These are phyloP conservation scores for Chiloscyllium plagiosum DNA, from an alignment of 2,113 vertebrate species.

Conservation along the genomic window DNA sequence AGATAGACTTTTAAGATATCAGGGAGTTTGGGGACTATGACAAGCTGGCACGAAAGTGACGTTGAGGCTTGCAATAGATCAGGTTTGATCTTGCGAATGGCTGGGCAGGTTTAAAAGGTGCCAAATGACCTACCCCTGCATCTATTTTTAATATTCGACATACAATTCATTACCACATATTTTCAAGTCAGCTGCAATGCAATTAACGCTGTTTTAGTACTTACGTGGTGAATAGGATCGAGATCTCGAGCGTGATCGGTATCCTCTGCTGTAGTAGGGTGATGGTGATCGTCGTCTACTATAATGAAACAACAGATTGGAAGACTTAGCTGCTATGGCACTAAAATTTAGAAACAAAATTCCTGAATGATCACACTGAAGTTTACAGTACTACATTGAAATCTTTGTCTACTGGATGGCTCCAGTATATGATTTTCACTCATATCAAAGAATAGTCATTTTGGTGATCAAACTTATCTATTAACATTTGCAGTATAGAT, in stretches of 20 bases:
- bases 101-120: too few relatives aligned
- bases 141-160: too few relatives aligned
- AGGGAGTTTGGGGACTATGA: too few relatives aligned
- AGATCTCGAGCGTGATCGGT: conserved; percentile 81
- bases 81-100: too few relatives aligned
- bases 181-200: not conserved
- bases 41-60: too few relatives aligned
- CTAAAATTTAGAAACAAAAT: not conserved
- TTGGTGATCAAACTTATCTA: not conserved
- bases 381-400: not conserved
- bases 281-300: conserved; percentile 79
- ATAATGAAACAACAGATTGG: conserved; percentile 48
- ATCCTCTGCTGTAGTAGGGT: conserved; percentile 76
- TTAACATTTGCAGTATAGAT: not conserved
- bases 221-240: conserved; percentile 86
- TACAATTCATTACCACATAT: too few relatives aligned
- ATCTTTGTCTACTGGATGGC: not conserved
- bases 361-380: not conserved
- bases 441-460: not conserved
- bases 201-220: conserved; percentile 47
- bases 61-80: too few relatives aligned
- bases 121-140: too few relatives aligned
- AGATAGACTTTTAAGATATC: too few relatives aligned
- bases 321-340: not conserved
- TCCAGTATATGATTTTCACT: not conserved